A percentile compares a stretch with the other conserved stretches of the same genome.
Evolutionary conservation across 2,888 invertebrate species (phyloP).

Genomic region (Morpho achilles): DNA sequence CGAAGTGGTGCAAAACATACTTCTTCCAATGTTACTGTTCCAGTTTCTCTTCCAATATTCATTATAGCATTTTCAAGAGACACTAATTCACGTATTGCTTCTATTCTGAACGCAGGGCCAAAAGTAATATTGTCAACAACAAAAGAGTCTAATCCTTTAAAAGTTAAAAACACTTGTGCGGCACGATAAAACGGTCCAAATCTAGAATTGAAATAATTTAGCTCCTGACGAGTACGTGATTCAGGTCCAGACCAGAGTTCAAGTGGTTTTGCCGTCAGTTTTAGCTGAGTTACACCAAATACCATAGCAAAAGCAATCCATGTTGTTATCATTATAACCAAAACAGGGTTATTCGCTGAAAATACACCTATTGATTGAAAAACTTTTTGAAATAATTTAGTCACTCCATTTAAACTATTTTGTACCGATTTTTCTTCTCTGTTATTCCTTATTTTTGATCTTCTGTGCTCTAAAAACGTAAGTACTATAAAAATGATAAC

Average conservation of each 20-base stretch:
- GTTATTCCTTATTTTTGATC: constrained; percentile 16
- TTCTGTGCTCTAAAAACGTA: constrained; percentile 38
- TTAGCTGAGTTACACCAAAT: constrained; percentile 83
- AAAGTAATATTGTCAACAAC: constrained; percentile 71
- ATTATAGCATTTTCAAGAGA: constrained; percentile 83
- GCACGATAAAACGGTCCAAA: constrained; percentile 95
- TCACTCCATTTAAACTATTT: constrained; percentile 37
- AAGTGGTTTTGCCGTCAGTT: constrained; percentile 92
- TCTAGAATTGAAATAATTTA: constrained; percentile 90
- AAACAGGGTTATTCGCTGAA: constrained; percentile 83
- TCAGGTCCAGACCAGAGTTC: constrained; percentile 95
- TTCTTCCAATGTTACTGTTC: constrained; percentile 62
- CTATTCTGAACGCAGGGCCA: constrained; percentile 89
- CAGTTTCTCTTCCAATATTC: constrained; percentile 77
- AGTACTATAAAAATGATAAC: constrained; percentile 49
- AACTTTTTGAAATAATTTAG: constrained; percentile 44
- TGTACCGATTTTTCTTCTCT: constrained; percentile 15
- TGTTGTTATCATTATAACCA: constrained; percentile 81
- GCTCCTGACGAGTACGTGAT: constrained; percentile 89
- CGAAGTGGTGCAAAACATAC: constrained; percentile 93
- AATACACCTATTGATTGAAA: constrained; percentile 64
- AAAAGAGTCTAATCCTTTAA: constrained; percentile 72
- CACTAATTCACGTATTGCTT: constrained; percentile 86
- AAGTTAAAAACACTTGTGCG: constrained; percentile 91
- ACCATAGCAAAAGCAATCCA: constrained; percentile 80